These are phyloP conservation scores for Poeciliopsis paucimaculata DNA, from an alignment of 2,797 vertebrate genomes.

Conservation along the genomic window DNA sequence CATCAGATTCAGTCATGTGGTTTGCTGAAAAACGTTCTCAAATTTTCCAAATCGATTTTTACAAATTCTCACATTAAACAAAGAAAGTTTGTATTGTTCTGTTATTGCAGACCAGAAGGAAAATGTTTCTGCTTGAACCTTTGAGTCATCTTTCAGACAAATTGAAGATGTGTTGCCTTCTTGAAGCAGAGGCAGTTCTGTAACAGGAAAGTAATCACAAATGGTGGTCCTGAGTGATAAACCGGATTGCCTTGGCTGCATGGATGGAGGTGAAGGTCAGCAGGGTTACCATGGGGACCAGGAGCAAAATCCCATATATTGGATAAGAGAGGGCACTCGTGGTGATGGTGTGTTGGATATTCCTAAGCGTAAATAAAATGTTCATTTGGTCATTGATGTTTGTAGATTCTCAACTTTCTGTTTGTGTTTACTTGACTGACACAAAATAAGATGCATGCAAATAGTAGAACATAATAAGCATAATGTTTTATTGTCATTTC, in stretches of 20 bases:
- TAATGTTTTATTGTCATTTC: background rate
- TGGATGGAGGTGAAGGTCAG: constrained; percentile 16
- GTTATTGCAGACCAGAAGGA: background rate
- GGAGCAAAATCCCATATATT: constrained; percentile 9
- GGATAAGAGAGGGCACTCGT: background rate
- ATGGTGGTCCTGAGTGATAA: background rate
- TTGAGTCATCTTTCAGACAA: background rate
- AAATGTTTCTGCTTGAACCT: constrained; percentile 7
- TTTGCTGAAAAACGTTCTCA: background rate
- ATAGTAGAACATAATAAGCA: constrained; percentile 8
- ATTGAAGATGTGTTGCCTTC: background rate
- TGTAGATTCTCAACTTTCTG: background rate
- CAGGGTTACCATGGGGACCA: constrained; percentile 19
- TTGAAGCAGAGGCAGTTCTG: constrained; percentile 1
- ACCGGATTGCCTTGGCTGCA: background rate
- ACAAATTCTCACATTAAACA: constrained; percentile 6
- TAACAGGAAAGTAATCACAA: constrained; percentile 9
- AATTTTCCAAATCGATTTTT: background rate
- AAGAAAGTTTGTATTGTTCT: background rate
- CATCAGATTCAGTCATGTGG: background rate
- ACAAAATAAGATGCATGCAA: background rate
- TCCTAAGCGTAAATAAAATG: background rate
- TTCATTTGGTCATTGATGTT: background rate
- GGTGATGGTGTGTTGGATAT: background rate
- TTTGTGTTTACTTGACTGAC: background rate